These are phyloP conservation scores for Setophaga coronata DNA, from an alignment of 2,113 vertebrate genomes.

Conservation along the genomic window DNA sequence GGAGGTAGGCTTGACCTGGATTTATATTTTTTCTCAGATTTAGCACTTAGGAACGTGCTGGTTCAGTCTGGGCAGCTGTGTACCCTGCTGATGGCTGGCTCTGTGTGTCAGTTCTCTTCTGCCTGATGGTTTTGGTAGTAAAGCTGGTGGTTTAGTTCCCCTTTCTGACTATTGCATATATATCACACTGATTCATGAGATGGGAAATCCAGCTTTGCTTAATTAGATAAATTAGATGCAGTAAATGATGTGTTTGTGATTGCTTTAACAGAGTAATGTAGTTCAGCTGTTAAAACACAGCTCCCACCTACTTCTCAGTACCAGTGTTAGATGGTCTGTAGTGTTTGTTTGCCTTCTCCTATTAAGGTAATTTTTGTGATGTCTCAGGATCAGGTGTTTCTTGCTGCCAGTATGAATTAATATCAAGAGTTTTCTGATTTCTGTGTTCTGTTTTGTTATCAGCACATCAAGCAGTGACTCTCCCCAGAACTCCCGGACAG, in stretches of 20 bases:
- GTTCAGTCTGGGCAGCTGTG: background rate
- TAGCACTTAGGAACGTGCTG: background rate
- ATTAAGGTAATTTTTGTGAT: background rate
- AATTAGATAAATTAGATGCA: background rate
- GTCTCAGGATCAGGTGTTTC: background rate
- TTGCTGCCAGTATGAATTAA: background rate
- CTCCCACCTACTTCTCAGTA: background rate
- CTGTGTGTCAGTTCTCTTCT: background rate
- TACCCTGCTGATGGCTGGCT: background rate
- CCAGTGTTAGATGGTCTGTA: background rate
- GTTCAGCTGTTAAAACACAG: background rate
- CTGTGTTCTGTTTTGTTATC: background rate
- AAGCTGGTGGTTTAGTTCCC: background rate
- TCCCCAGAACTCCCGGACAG: background rate
- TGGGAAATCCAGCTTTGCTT: background rate
- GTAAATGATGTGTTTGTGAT: background rate
- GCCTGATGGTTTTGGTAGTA: background rate
- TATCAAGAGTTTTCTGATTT: background rate
- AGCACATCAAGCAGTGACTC: background rate
- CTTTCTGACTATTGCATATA: background rate
- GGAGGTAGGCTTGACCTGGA: background rate
- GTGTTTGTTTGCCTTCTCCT: background rate
- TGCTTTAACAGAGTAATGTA: background rate
- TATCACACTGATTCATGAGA: background rate
- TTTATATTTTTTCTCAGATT: background rate